These are phyloP conservation scores for Hemicrepidius hirtus DNA, from an alignment of 2,888 invertebrate species.

Conservation along the genomic window DNA sequence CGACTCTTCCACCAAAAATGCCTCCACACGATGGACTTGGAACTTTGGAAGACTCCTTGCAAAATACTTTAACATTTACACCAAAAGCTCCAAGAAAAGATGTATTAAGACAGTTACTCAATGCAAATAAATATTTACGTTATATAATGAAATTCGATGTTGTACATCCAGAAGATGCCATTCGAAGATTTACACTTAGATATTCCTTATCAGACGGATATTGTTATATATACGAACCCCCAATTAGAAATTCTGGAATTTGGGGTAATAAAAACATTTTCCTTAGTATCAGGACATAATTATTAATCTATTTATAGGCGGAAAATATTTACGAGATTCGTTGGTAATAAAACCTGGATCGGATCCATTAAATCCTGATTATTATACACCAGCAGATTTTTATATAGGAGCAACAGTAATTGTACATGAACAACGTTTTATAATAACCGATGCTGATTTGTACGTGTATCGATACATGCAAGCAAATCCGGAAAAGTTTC, in stretches of 20 bases:
- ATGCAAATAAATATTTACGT: constrained; percentile 77
- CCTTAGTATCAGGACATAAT: background rate
- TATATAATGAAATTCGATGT: constrained; percentile 87
- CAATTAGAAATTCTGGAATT: constrained; percentile 84
- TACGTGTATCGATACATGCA: constrained; percentile 87
- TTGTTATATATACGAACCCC: constrained; percentile 83
- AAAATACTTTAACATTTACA: constrained; percentile 81
- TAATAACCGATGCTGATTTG: constrained; percentile 84
- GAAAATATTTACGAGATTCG: constrained; percentile 82
- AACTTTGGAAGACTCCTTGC: constrained; percentile 84
- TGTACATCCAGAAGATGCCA: constrained; percentile 85
- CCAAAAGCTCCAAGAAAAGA: constrained; percentile 86
- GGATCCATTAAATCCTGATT: constrained; percentile 81
- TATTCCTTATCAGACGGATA: constrained; percentile 86
- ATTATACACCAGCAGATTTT: constrained; percentile 87
- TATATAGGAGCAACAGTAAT: constrained; percentile 84
- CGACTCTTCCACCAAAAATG: constrained; percentile 64
- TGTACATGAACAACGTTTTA: constrained; percentile 84
- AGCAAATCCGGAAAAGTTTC: constrained; percentile 83
- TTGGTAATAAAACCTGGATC: constrained; percentile 82
- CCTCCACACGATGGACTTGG: constrained; percentile 86
- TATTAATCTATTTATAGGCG: constrained; percentile 72
- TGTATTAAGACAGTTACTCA: constrained; percentile 83
- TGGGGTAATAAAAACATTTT: constrained; percentile 59
- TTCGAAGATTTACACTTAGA: constrained; percentile 83